Evolutionary conservation across 2,113 vertebrate species (phyloP).

Genomic region (Istiophorus platypterus): DNA sequence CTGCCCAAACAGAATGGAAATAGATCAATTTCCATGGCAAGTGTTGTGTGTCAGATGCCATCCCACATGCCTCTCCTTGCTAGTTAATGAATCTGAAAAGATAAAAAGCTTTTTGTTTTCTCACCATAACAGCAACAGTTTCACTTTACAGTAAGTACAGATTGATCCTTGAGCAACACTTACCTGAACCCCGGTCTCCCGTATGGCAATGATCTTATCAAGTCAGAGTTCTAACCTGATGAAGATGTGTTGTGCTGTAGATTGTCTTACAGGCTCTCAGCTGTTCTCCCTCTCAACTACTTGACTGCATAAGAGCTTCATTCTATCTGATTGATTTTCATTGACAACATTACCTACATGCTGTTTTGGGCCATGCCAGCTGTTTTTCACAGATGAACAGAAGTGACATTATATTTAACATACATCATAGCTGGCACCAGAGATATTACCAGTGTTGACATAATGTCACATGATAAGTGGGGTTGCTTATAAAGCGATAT

Average conservation of each 20-base stretch:
- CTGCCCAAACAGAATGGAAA: conserved; percentile 16
- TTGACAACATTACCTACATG: neutral
- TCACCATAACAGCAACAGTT: conserved; percentile 1
- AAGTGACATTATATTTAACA: neutral
- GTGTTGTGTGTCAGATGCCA: conserved; percentile 26
- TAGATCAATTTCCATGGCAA: conserved; percentile 44
- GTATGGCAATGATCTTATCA: neutral
- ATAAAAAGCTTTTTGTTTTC: conserved; percentile 24
- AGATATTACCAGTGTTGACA: too few species aligned
- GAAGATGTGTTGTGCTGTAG: neutral
- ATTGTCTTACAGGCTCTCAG: neutral
- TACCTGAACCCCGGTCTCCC: conserved; percentile 1
- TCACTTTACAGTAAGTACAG: conserved; percentile 27
- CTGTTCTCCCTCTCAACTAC: neutral
- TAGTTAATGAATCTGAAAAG: conserved; percentile 47
- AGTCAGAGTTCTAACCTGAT: neutral
- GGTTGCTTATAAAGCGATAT: neutral
- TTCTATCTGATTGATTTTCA: neutral
- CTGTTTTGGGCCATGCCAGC: neutral
- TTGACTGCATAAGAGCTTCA: neutral
- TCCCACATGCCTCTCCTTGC: neutral
- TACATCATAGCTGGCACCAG: neutral
- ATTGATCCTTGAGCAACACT: conserved; percentile 21
- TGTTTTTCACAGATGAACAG: neutral
- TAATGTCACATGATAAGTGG: neutral